phyloP scores from a whole-genome alignment of 2,797 vertebrate genomes.

The Sphenodon punctatus region DNA sequence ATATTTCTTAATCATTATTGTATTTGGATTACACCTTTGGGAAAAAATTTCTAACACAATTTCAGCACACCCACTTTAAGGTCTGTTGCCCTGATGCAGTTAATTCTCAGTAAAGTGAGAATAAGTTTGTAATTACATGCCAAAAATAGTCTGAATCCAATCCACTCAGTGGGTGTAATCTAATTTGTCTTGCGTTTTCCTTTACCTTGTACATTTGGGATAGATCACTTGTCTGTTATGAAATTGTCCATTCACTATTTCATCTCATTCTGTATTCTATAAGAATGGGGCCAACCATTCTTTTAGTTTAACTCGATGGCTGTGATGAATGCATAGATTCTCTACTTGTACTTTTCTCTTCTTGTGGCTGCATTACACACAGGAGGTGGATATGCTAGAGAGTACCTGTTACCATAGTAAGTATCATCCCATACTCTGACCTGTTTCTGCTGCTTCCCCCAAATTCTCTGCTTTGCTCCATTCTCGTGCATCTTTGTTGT shows the following conservation, averaged over 20 bases:
- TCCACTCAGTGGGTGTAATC: conserved; percentile 82
- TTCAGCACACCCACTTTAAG: not conserved
- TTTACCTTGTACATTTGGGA: conserved; percentile 52
- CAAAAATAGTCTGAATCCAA: not conserved
- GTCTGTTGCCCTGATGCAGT: not conserved
- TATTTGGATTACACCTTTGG: conserved; percentile 83
- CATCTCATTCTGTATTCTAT: conserved; percentile 83
- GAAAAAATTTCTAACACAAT: not conserved
- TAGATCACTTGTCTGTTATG: conserved; percentile 76
- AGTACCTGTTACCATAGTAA: conserved; percentile 99
- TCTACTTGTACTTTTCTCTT: conserved; percentile 99
- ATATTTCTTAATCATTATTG: conserved; percentile 85
- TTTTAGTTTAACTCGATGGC: conserved; percentile 85
- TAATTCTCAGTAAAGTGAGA: not conserved
- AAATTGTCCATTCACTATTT: conserved; percentile 78
- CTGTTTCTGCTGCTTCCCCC: conserved; percentile 58
- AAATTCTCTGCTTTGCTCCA: conserved; percentile 80
- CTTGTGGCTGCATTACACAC: conserved; percentile 96
- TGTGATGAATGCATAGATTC: conserved; percentile 98
- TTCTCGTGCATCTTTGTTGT: conserved; percentile 70
- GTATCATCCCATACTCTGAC: conserved; percentile 82
- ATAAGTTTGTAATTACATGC: not conserved
- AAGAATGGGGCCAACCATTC: conserved; percentile 89
- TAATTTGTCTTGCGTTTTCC: conserved; percentile 70
- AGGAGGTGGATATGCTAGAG: conserved; percentile 99